Conservation (phyloP, 2,888 invertebrate genomes). For the Eutolmus rufibarbis region DNA sequence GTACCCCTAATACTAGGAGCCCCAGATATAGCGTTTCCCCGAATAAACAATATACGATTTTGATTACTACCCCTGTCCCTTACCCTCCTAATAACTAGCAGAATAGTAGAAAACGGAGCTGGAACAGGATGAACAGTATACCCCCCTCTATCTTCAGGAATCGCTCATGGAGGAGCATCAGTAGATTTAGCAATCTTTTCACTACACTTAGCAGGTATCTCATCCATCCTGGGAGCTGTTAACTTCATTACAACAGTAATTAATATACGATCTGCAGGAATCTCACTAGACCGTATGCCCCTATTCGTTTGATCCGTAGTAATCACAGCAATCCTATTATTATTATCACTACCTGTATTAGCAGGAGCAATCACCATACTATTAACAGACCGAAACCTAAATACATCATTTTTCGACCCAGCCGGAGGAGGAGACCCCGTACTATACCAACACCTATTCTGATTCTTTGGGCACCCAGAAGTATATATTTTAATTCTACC, state of each 20-base stretch:
- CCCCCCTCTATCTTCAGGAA: slow-evolving; percentile 71
- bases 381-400: slow-evolving; percentile 78
- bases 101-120: slow-evolving; percentile 72
- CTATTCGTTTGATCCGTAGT: slow-evolving; percentile 78
- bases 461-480: slow-evolving; percentile 89
- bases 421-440: slow-evolving; percentile 82
- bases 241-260: slow-evolving; percentile 80
- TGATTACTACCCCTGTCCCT: slow-evolving; percentile 77
- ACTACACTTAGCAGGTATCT: no score
- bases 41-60: slow-evolving; percentile 86
- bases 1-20: slow-evolving; percentile 78
- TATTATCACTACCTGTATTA: slow-evolving; percentile 77
- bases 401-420: slow-evolving; percentile 76
- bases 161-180: no score
- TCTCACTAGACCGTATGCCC: slow-evolving; percentile 71
- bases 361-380: slow-evolving; percentile 83
- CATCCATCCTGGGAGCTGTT: no score
- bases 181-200: no score
- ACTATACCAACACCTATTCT: slow-evolving; percentile 84
- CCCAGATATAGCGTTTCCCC: slow-evolving; percentile 83
- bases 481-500: slow-evolving; percentile 87
- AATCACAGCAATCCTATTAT: slow-evolving; percentile 70
- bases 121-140: slow-evolving; percentile 84
- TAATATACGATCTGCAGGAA: slow-evolving; percentile 71
- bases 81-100: slow-evolving; percentile 70